A percentile compares a stretch with the other conserved stretches of the same genome.
These are phyloP conservation scores for Alca torda DNA, from an alignment of 2,797 vertebrate genomes.

Conservation along the genomic window DNA sequence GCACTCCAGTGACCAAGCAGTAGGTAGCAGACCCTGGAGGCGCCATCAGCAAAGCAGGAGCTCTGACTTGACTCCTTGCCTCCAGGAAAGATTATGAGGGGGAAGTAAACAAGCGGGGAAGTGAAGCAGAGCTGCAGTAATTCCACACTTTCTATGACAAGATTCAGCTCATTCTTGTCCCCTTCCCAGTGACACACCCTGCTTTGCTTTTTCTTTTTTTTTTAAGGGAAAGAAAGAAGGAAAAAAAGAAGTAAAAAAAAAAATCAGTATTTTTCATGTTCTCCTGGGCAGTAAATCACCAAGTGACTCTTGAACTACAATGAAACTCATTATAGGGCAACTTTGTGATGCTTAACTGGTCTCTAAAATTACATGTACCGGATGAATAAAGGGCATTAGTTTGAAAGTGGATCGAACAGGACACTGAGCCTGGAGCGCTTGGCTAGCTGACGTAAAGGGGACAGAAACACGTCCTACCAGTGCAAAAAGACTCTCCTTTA, in stretches of 20 bases:
- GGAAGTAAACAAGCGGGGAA: background rate
- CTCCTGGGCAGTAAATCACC: background rate
- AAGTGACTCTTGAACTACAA: background rate
- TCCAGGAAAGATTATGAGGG: background rate
- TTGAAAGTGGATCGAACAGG: background rate
- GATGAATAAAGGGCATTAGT: background rate
- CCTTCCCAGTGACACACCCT: background rate
- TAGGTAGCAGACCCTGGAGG: background rate
- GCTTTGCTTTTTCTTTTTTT: background rate
- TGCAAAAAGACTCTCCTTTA: conserved; percentile 91
- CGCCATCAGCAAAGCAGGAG: background rate
- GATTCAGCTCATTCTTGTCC: background rate
- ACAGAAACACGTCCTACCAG: conserved; percentile 78
- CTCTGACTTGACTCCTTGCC: background rate
- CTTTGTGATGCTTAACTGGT: background rate
- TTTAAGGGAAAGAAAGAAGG: background rate
- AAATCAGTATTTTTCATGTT: background rate
- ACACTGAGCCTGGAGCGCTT: background rate
- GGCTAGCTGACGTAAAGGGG: background rate
- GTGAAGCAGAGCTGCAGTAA: background rate
- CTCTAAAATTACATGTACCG: background rate
- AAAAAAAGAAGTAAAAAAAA: background rate
- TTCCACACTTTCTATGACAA: background rate
- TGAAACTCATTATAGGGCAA: background rate
- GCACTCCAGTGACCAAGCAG: background rate